A percentile compares a stretch with the other conserved stretches of the same genome.
Conservation (phyloP, 1,140 invertebrate genomes). For the Megathymus violae region DNA sequence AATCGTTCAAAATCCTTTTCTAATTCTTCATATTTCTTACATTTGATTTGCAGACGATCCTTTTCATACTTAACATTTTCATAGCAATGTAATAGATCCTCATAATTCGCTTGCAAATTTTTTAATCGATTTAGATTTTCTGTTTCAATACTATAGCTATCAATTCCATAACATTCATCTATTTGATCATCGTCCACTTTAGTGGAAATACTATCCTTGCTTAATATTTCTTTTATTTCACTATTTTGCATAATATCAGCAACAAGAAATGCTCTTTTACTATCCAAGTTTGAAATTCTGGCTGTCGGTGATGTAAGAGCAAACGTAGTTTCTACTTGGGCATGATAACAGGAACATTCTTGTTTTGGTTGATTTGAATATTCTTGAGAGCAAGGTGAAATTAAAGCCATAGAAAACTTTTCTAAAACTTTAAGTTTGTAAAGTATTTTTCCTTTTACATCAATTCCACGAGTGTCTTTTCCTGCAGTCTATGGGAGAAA, state of each 20-base stretch:
- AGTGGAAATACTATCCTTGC: constrained; percentile 48
- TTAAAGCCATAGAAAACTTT: constrained; percentile 69
- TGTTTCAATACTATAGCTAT: constrained; percentile 56
- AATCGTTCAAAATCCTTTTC: constrained; percentile 64
- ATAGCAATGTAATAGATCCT: constrained; percentile 66
- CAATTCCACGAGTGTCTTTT: constrained; percentile 65
- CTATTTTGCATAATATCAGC: constrained; percentile 74
- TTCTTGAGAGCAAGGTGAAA: constrained; percentile 68
- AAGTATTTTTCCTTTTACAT: constrained; percentile 74
- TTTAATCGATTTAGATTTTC: constrained; percentile 69
- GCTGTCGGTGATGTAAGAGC: constrained; percentile 53
- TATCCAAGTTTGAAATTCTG: constrained; percentile 49
- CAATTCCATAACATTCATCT: constrained; percentile 44
- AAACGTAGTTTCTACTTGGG: constrained; percentile 53
- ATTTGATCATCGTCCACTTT: constrained; percentile 45
- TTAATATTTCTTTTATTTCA: constrained; percentile 75
- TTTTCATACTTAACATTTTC: constrained; percentile 72
- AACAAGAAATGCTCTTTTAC: constrained; percentile 69
- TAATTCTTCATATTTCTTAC: constrained; percentile 62
- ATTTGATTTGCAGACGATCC: constrained; percentile 55
- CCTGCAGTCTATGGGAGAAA: constrained; percentile 60
- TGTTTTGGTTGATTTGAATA: constrained; percentile 17
- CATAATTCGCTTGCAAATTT: constrained; percentile 68
- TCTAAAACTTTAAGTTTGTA: constrained; percentile 76
- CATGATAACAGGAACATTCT: constrained; percentile 64